Conservation (phyloP, 2,888 invertebrate genomes). For the Monoplex corrugatus region DNA sequence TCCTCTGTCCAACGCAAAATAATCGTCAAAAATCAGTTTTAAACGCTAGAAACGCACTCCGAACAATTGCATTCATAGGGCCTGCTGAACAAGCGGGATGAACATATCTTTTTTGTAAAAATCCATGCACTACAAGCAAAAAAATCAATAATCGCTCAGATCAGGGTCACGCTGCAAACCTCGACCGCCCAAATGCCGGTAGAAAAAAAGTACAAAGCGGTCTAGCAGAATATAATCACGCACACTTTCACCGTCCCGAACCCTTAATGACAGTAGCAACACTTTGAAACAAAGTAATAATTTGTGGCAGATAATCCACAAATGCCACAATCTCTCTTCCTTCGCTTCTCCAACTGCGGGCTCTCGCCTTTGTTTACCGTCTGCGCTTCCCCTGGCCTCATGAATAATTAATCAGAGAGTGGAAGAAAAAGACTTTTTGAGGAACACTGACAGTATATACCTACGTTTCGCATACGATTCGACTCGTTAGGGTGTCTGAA, state of each 20-base stretch:
- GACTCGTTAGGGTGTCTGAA: neutral
- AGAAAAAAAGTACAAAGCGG: slow-evolving; percentile 22
- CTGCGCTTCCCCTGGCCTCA: neutral
- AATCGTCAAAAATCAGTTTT: slow-evolving; percentile 49
- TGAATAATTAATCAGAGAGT: slow-evolving; percentile 17
- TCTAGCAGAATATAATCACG: neutral
- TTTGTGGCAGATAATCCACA: neutral
- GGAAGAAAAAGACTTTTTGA: slow-evolving; percentile 38
- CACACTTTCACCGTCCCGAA: neutral
- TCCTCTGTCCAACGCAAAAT: slow-evolving; percentile 30
- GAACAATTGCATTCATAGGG: slow-evolving; percentile 38
- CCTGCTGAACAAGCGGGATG: neutral
- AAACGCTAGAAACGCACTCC: slow-evolving; percentile 31
- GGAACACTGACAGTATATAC: neutral
- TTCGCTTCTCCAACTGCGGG: neutral
- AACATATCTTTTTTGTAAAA: neutral
- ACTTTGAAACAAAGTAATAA: neutral
- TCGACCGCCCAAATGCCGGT: neutral
- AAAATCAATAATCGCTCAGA: slow-evolving; percentile 37
- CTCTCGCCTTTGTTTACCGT: slow-evolving; percentile 31
- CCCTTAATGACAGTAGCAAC: neutral
- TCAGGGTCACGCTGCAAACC: slow-evolving; percentile 37
- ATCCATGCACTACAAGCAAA: slow-evolving; percentile 45
- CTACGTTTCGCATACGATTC: neutral
- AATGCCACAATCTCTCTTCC: neutral